phyloP scores from a whole-genome alignment of 2,888 invertebrate genomes.

The Salpingus planirostris region DNA sequence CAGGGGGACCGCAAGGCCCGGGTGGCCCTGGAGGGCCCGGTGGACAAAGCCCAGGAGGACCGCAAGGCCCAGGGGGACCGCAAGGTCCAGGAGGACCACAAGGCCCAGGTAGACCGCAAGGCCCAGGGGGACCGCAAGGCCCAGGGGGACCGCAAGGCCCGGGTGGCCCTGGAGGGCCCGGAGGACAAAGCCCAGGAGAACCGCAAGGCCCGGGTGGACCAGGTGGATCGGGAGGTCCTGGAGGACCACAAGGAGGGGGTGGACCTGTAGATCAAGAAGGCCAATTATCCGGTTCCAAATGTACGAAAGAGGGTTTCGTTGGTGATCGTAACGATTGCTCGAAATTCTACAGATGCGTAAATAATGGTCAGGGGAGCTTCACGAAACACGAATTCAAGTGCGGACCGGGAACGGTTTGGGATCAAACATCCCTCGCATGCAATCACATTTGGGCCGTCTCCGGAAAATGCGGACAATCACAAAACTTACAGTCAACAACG shows the following conservation, averaged over 20 bases:
- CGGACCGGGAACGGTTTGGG: conserved; percentile 71
- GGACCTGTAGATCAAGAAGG: conserved; percentile 7
- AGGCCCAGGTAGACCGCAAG: conserved; percentile 3
- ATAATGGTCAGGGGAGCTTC: conserved; percentile 50
- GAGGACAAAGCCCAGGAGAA: conserved; percentile 5
- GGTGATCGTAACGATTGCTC: conserved; percentile 59
- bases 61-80: conserved; percentile 7
- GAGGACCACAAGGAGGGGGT: conserved; percentile 4
- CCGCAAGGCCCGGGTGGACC: conserved; percentile 2
- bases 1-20: conserved; percentile 12
- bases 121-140: conserved; percentile 1
- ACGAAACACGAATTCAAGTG: conserved; percentile 63
- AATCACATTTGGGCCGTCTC: conserved; percentile 58
- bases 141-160: conserved; percentile 2
- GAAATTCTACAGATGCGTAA: conserved; percentile 70
- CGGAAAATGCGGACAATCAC: conserved; percentile 25
- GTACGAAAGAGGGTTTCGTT: conserved; percentile 62
- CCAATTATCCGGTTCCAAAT: conserved; percentile 29
- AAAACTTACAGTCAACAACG: too few species aligned
- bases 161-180: conserved; percentile 3
- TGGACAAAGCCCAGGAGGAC: conserved; percentile 9
- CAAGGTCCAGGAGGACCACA: conserved; percentile 9
- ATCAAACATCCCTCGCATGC: conserved; percentile 56
- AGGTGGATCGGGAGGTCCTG: neutral
- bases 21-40: conserved; percentile 1